phyloP scores from a whole-genome alignment of 2,888 invertebrate genomes.

The Athalia cordata region DNA sequence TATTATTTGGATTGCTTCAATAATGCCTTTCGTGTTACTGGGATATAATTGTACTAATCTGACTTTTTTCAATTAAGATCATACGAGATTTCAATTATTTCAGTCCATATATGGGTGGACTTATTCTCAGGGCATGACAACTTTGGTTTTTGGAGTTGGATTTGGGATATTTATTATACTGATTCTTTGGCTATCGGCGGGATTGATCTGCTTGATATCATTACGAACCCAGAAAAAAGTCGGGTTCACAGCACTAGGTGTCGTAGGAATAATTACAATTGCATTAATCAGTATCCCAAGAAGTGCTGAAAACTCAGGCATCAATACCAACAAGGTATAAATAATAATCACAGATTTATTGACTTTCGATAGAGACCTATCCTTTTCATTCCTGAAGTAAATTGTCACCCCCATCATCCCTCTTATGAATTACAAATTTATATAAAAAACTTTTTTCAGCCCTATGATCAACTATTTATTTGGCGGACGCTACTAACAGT shows the following conservation, averaged over 20 bases:
- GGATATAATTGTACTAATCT: too few species aligned
- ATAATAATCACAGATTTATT: slow-evolving; percentile 49
- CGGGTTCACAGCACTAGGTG: slow-evolving; percentile 77
- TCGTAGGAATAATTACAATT: slow-evolving; percentile 77
- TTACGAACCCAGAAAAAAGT: slow-evolving; percentile 80
- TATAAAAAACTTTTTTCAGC: slow-evolving; percentile 71
- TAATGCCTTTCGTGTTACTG: too few species aligned
- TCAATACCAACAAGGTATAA: slow-evolving; percentile 75
- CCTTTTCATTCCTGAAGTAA: slow-evolving; percentile 69
- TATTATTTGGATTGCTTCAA: too few species aligned
- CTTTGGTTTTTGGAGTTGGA: slow-evolving; percentile 76
- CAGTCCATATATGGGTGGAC: too few species aligned
- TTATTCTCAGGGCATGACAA: slow-evolving; percentile 64
- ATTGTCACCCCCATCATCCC: slow-evolving; percentile 68
- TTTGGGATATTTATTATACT: slow-evolving; percentile 81
- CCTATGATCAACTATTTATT: slow-evolving; percentile 76
- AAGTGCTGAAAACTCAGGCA: slow-evolving; percentile 70
- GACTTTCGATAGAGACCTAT: slow-evolving; percentile 60
- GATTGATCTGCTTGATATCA: slow-evolving; percentile 80
- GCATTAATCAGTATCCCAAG: slow-evolving; percentile 79
- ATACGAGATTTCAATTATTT: too few species aligned
- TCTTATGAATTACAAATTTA: slow-evolving; percentile 53
- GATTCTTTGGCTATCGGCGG: slow-evolving; percentile 79
- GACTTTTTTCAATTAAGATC: too few species aligned
- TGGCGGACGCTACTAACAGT: slow-evolving; percentile 74